Conservation (phyloP, 1,140 invertebrate genomes). For the Penaeus chinensis region DNA sequence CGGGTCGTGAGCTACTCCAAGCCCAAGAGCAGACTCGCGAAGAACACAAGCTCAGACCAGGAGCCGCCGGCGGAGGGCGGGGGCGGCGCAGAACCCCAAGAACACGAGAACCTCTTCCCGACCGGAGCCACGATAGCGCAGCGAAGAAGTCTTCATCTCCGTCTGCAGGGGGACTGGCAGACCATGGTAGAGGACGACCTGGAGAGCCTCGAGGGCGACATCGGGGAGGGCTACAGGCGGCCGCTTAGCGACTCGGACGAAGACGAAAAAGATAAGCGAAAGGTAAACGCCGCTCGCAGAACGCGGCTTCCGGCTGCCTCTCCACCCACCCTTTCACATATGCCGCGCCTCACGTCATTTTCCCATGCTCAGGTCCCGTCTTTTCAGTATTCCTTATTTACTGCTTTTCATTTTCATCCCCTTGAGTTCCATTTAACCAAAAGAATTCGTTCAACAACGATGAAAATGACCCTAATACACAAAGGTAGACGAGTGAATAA, state of each 20-base stretch:
- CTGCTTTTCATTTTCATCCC: too few species aligned
- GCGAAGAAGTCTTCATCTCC: constrained; percentile 34
- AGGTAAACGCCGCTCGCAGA: not conserved
- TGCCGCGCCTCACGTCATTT: too few species aligned
- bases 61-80: not conserved
- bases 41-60: too few species aligned
- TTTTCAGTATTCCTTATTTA: too few species aligned
- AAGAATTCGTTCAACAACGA: too few species aligned
- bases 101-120: not conserved
- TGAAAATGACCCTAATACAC: too few species aligned
- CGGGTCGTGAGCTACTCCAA: too few species aligned
- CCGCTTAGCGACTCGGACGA: constrained; percentile 8
- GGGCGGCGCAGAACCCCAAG: not conserved
- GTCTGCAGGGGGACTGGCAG: constrained; percentile 32
- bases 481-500: too few species aligned
- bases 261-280: not conserved
- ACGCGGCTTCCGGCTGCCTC: not conserved
- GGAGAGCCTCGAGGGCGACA: constrained; percentile 49
- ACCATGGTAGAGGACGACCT: constrained; percentile 45
- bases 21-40: too few species aligned
- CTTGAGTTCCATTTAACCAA: too few species aligned
- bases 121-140: not conserved
- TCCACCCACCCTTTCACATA: too few species aligned
- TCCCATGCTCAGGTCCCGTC: too few species aligned
- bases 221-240: constrained; percentile 41